phyloP scores from a whole-genome alignment of 2,113 vertebrate genomes.

The Dinomys branickii region DNA sequence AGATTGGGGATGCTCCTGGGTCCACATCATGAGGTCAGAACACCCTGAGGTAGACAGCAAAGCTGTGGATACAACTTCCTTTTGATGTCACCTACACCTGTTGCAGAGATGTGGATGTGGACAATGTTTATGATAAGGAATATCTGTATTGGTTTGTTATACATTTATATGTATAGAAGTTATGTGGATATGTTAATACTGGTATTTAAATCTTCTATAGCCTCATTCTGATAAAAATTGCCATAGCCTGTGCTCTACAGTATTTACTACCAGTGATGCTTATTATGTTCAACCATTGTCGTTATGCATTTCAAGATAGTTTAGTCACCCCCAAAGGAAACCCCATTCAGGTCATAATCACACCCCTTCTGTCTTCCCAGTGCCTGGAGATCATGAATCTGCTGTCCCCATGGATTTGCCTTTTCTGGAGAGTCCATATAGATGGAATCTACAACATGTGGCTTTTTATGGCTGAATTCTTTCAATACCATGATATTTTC shows the following conservation, averaged over 20 bases:
- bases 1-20: background rate
- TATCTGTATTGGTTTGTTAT: no score
- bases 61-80: no score
- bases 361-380: background rate
- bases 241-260: background rate
- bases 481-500: background rate
- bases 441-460: background rate
- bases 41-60: no score
- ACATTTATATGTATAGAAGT: no score
- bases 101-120: no score
- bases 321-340: background rate
- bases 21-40: background rate
- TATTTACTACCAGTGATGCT: background rate
- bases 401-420: background rate
- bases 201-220: no score
- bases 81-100: no score
- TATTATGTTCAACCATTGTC: background rate
- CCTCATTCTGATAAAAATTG: no score
- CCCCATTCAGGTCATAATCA: fast-evolving
- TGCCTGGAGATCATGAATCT: background rate
- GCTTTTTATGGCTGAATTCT: background rate
- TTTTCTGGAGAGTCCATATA: background rate
- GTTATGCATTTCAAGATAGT: background rate
- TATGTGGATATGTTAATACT: no score
- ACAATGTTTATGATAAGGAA: no score